A percentile compares a stretch with the other conserved stretches of the same genome.
Conservation (phyloP, 2,113 vertebrate genomes). For the Perccottus glenii region DNA sequence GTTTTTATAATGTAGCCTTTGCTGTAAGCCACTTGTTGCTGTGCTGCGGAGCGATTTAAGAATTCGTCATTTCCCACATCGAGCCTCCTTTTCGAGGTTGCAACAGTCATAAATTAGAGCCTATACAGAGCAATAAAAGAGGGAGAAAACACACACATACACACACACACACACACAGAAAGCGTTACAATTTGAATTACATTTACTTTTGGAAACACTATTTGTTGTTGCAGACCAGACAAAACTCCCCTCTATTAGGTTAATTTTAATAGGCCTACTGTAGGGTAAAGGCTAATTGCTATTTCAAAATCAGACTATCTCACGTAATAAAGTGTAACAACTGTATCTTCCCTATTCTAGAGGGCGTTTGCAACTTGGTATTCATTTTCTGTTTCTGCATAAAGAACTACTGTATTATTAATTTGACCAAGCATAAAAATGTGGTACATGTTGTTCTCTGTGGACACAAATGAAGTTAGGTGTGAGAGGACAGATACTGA, state of each 20-base stretch:
- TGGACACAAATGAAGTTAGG: slow-evolving; percentile 16
- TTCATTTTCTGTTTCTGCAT: neutral
- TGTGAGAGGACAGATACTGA: slow-evolving; percentile 37
- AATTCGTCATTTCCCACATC: neutral
- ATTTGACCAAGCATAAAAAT: neutral
- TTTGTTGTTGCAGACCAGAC: neutral
- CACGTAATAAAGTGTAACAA: neutral
- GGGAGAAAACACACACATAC: no score
- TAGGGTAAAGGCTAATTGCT: neutral
- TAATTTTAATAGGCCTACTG: neutral
- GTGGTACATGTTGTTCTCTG: slow-evolving; percentile 1
- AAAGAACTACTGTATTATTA: slow-evolving; percentile 4
- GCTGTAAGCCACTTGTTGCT: slow-evolving; percentile 43
- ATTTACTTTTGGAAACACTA: neutral
- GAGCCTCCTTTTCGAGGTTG: neutral
- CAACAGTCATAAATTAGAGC: slow-evolving; percentile 3
- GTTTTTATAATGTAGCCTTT: neutral
- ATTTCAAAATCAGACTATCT: neutral
- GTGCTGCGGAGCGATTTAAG: neutral
- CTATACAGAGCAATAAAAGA: slow-evolving; percentile 1
- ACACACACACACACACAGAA: neutral
- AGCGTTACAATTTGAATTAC: neutral
- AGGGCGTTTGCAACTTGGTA: slow-evolving; percentile 1
- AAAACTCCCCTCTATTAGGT: neutral
- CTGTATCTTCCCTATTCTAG: neutral